Evolutionary conservation across 2,797 vertebrate genomes (phyloP), one percentile per base, ranked within the genome.

Genomic region (Melanotaenia boesemani): DNA sequence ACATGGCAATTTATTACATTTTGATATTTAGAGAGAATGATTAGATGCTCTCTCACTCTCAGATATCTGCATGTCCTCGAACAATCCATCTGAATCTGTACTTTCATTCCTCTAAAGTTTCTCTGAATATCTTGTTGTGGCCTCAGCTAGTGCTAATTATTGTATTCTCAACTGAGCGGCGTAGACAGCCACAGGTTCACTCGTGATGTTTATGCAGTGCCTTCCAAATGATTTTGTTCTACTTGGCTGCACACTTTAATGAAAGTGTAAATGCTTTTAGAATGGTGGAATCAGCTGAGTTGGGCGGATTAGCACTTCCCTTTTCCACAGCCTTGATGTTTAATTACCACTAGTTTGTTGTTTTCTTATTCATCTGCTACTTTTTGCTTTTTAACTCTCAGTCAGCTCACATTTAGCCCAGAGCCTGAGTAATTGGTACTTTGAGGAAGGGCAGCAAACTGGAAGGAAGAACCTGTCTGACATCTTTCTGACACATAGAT

Each of bases 201-300:
- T 79, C 60, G 41, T 79, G 79, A 76, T 93, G 93, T 94, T 92
- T 87, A 89, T 79, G 85, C 88, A 67, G 84, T 82, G 79, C 75
- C 84, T 84, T 89, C 88, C 82, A 91, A 94, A 94, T 90, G 91
- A 92, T 93, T 93, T 84, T 79, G 92, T 94, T 95, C 93, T 85
- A 90, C 92, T 88, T 64, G 91, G 85, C 91, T 94, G 91, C 92
- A 90, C 93, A 87, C 91, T 93, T 94, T 95, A 95, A 95, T 95
- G 94, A 94, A 95, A 94, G 93, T 88, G 87, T 94, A 95, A 95
- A 94, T 90, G 90, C 89, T 91, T 93, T 92, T 91, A 88, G 89
- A 94, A 91, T 74, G 88, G 85, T 85, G 84, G 91, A 93, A 94
- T 95, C 91, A 88, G 83, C 89, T 74, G 84, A 92, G 91, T 92